Percentiles rank a stretch among this genome's conserved stretches.
These are phyloP conservation scores for Atta colombica DNA, from an alignment of 1,140 invertebrate species.

Conservation along the genomic window DNA sequence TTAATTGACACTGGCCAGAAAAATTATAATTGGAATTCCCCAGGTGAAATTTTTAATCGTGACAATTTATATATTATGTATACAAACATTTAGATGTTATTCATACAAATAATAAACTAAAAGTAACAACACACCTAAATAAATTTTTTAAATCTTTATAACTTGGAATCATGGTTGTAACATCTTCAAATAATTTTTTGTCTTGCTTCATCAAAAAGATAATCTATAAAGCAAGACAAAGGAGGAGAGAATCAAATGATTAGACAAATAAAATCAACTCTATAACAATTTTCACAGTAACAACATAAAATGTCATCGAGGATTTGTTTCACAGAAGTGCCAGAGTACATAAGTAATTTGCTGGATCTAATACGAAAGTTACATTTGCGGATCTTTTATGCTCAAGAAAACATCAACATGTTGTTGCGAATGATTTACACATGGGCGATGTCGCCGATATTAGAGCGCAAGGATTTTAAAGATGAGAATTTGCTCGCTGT, in stretches of 20 bases:
- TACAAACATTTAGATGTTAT: conserved; percentile 1
- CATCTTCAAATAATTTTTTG: neutral
- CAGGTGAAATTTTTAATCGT: conserved; percentile 83
- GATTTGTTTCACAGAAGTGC: conserved; percentile 84
- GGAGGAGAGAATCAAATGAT: no score
- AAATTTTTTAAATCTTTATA: no score
- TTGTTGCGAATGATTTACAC: conserved; percentile 88
- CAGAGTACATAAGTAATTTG: conserved; percentile 88
- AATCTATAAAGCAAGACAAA: neutral
- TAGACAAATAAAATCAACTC: conserved; percentile 3
- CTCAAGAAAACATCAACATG: conserved; percentile 86
- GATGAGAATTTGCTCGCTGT: conserved; percentile 88
- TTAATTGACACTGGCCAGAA: conserved; percentile 87
- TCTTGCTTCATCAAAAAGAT: conserved; percentile 1
- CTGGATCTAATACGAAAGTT: conserved; percentile 87
- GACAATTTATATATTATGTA: conserved; percentile 7
- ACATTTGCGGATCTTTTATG: conserved; percentile 87
- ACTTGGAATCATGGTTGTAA: no score
- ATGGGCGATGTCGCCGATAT: conserved; percentile 91
- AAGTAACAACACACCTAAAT: neutral
- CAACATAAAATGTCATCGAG: neutral
- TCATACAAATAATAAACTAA: neutral
- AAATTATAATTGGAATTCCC: conserved; percentile 88
- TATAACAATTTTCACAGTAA: neutral
- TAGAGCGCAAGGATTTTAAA: conserved; percentile 89